phyloP scores from a whole-genome alignment of 2,888 invertebrate species.

The Ephialtes manifestator region DNA sequence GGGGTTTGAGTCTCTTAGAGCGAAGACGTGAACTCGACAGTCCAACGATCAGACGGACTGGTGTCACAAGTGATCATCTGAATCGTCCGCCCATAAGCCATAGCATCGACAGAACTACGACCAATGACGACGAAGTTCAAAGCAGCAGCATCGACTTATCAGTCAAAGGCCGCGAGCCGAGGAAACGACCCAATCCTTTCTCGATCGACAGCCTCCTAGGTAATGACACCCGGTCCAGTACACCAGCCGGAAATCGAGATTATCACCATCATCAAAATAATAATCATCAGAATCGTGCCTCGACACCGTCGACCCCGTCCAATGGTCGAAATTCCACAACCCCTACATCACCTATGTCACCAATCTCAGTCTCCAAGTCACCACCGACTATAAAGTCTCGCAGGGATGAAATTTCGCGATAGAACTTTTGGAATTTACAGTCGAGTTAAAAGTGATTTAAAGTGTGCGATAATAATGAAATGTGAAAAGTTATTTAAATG shows the following conservation, averaged over 20 bases:
- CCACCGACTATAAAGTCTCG: slow-evolving; percentile 72
- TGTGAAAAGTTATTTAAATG: slow-evolving; percentile 47
- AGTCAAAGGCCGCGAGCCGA: slow-evolving; percentile 87
- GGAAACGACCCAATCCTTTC: slow-evolving; percentile 93
- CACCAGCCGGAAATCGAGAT: slow-evolving; percentile 66
- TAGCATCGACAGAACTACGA: slow-evolving; percentile 61
- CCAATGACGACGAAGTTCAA: slow-evolving; percentile 83
- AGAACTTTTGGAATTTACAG: background rate
- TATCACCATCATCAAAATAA: slow-evolving; percentile 72
- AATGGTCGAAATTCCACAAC: slow-evolving; percentile 82
- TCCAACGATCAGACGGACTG: slow-evolving; percentile 56
- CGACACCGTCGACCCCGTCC: slow-evolving; percentile 78
- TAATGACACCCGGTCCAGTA: slow-evolving; percentile 78
- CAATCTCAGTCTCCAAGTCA: slow-evolving; percentile 81
- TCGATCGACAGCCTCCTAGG: slow-evolving; percentile 94
- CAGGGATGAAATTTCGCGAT: slow-evolving; percentile 45
- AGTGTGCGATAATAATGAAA: slow-evolving; percentile 41
- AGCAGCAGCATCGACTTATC: slow-evolving; percentile 85
- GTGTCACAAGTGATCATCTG: slow-evolving; percentile 38
- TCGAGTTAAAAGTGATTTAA: slow-evolving; percentile 13
- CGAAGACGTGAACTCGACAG: slow-evolving; percentile 86
- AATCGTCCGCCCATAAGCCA: slow-evolving; percentile 61
- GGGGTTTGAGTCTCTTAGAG: slow-evolving; percentile 85
- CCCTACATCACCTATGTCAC: slow-evolving; percentile 80
- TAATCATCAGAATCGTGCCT: slow-evolving; percentile 76